Evolutionary conservation across 2,888 invertebrate species (phyloP), one percentile per base, ranked within the genome.

Genomic region (Drosophila colorata): DNA sequence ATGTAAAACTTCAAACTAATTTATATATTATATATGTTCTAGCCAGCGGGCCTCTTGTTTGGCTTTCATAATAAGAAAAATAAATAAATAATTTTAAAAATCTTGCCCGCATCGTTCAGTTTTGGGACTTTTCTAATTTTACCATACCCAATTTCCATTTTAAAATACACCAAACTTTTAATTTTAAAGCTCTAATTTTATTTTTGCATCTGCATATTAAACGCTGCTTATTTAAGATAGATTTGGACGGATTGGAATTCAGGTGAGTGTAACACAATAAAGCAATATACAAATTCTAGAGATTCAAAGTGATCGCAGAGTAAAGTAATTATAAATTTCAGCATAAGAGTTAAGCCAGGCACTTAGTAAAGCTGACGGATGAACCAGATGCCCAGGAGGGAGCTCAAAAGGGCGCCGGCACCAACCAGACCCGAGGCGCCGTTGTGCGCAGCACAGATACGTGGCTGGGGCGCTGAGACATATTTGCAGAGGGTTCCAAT

Each of bases 401-500:
- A 66, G 68, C 68, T 59, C 35, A 85, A 23, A 20, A 74, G 69
- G 51, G 57, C 74, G 58, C 84, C 69, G 59, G 67, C 72, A 52
- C 69, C 68, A 48, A 61, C 69, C 52, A 89, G 58, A 78, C 81
- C 84, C 67, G 79, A 77, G 28, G 89, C 88, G 25, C 85, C 83
- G 44, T 88, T 90, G 14, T 71, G 80, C 37, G 80, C 78, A 48
- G 74, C 70, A 41, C 91, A 91, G 63, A 87, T 79, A 41, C 84
- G 89, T 1, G 92, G 92, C 60, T 90, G 81, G 20, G 92, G 92
- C 28, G 85, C 86, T 3, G 82, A 69, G 25, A 92, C 83, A 31
- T 84, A 89, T 68, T 93, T 92, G 90, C 95, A 95, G 2, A 95
- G 91, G 0, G 94, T 94, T 1, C 92, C 90, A 48, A 94, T 93